Conservation (phyloP, 2,797 vertebrate species). For the Sebastes miniatus region DNA sequence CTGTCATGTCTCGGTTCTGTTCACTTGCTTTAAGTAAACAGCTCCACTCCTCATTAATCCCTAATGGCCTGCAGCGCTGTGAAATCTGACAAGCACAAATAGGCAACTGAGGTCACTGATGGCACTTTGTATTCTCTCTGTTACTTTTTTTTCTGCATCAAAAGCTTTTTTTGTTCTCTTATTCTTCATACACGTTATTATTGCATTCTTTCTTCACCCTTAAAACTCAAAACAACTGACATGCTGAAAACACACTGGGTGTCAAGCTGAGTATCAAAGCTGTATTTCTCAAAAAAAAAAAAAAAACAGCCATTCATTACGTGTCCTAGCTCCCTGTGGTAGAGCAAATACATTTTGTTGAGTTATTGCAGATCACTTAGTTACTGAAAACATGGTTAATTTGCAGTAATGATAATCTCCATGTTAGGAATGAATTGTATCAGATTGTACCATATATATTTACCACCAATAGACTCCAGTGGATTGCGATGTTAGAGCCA, state of each 20-base stretch:
- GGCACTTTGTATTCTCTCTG: constrained; percentile 5
- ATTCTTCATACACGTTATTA: not conserved
- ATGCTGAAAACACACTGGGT: not conserved
- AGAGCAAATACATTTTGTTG: not conserved
- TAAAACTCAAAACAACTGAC: constrained; percentile 1
- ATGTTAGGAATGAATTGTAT: not conserved
- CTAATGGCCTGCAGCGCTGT: constrained; percentile 8
- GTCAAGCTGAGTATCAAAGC: not conserved
- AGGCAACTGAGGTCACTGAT: constrained; percentile 17
- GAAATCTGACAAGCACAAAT: constrained; percentile 44
- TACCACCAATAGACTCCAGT: not conserved
- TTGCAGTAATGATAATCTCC: not conserved
- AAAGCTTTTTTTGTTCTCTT: constrained; percentile 1
- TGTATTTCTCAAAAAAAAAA: not conserved
- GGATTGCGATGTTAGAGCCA: not conserved
- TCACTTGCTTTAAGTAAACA: constrained; percentile 68
- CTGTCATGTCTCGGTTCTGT: constrained; percentile 59
- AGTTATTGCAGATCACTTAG: not conserved
- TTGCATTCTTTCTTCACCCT: not conserved
- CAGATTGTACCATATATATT: not conserved
- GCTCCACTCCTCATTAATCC: constrained; percentile 60
- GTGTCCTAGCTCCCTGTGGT: not conserved
- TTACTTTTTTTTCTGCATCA: not conserved
- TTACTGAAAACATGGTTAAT: not conserved
- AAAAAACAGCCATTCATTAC: not conserved